Conservation (phyloP, 1,140 invertebrate genomes). For the Papilio polyxenes region DNA sequence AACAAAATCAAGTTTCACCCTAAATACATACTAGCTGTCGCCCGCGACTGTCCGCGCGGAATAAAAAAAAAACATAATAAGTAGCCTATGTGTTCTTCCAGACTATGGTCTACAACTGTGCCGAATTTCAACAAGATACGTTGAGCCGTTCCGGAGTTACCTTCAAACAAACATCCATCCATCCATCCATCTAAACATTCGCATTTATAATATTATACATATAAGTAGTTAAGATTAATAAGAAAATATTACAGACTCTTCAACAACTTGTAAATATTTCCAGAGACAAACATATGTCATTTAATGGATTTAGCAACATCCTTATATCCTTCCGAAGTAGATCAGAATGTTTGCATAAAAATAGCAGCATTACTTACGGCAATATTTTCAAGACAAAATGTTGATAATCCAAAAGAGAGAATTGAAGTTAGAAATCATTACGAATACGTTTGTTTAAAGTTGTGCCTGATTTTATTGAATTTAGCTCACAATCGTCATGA, state of each 20-base stretch:
- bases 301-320: slow-evolving; percentile 61
- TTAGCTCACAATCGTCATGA: slow-evolving; percentile 63
- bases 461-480: slow-evolving; percentile 59
- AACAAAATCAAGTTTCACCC: no score
- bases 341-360: slow-evolving; percentile 59
- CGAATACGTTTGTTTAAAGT: slow-evolving; percentile 63
- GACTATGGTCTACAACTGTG: no score
- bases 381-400: slow-evolving; percentile 58
- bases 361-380: slow-evolving; percentile 60
- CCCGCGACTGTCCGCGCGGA: no score
- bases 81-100: no score
- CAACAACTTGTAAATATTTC: slow-evolving; percentile 30
- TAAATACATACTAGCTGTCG: no score
- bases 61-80: no score
- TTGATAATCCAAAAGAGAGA: slow-evolving; percentile 39
- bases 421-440: slow-evolving; percentile 49
- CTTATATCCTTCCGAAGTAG: slow-evolving; percentile 53
- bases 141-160: no score
- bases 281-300: slow-evolving; percentile 66
- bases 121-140: no score
- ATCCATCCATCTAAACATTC: no score
- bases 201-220: no score
- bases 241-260: not conserved
- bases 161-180: no score
- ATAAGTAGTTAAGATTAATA: no score